Percentiles rank a stretch among this genome's conserved stretches.
These are phyloP conservation scores for Microplitis manilae DNA, from an alignment of 2,888 invertebrate genomes.

Conservation along the genomic window DNA sequence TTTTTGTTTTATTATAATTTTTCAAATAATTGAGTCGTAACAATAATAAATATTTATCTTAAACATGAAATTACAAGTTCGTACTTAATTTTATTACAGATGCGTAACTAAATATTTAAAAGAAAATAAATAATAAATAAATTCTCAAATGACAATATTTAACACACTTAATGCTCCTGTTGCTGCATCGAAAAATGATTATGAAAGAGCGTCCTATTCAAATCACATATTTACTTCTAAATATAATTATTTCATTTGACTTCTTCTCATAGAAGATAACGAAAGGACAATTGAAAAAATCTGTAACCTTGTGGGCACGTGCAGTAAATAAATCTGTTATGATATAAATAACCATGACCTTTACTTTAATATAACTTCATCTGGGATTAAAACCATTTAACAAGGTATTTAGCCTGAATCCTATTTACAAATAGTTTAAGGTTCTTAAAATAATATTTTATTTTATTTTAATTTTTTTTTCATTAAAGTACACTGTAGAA, in stretches of 20 bases:
- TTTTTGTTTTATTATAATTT: too few species aligned
- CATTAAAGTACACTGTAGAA: too few species aligned
- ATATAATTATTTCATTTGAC: neutral
- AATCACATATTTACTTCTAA: neutral
- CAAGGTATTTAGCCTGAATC: neutral
- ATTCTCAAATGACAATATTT: neutral
- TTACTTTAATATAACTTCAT: neutral
- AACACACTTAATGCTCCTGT: neutral
- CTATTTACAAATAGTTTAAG: neutral
- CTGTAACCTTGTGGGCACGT: neutral
- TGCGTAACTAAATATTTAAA: neutral
- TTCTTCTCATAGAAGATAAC: neutral
- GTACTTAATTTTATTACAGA: neutral
- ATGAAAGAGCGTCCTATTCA: neutral
- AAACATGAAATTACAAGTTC: too few species aligned
- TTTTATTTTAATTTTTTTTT: neutral
- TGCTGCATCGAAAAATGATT: constrained; percentile 2
- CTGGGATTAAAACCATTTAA: neutral
- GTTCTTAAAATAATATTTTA: neutral
- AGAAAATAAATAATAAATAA: neutral
- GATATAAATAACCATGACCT: neutral
- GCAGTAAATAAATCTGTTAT: neutral
- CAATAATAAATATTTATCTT: too few species aligned
- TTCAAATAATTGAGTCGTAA: too few species aligned
- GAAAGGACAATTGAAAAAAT: neutral